Evolutionary conservation across 2,888 invertebrate genomes (phyloP).

Genomic region (Camponotus fellah): DNA sequence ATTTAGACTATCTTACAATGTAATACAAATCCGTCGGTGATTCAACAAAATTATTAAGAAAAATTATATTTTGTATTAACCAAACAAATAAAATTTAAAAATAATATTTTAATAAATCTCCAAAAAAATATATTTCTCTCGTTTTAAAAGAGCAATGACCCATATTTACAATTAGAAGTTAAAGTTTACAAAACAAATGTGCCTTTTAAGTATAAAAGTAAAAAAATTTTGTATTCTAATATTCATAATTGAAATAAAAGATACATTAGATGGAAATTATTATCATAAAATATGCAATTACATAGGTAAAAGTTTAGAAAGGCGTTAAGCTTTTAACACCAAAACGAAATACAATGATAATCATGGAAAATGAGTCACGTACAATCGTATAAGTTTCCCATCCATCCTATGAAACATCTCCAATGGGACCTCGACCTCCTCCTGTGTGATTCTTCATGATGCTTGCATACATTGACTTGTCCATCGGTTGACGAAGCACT

Average conservation of each 20-base stretch:
- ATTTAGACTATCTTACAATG: conserved; percentile 33
- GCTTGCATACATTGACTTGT: conserved; percentile 42
- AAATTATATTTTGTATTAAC: background rate
- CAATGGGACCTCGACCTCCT: conserved; percentile 72
- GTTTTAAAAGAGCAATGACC: background rate
- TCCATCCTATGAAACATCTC: conserved; percentile 20
- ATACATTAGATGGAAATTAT: background rate
- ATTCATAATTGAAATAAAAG: background rate
- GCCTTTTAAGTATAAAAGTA: background rate
- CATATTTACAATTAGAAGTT: background rate
- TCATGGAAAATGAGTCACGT: conserved; percentile 56
- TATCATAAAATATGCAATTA: background rate
- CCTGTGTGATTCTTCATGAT: conserved; percentile 60
- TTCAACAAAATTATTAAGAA: background rate
- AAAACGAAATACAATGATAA: conserved; percentile 19
- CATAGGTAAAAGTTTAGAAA: conserved; percentile 17
- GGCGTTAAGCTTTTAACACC: conserved; percentile 14
- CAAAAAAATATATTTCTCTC: background rate
- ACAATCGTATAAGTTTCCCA: conserved; percentile 37
- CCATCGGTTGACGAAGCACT: conserved; percentile 38
- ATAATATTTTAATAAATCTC: background rate
- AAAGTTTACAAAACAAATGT: background rate
- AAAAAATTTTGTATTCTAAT: conserved; percentile 3
- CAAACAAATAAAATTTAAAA: background rate
- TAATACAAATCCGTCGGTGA: background rate